These are phyloP conservation scores for Myxocyprinus asiaticus DNA, from an alignment of 2,113 vertebrate genomes.

Conservation along the genomic window DNA sequence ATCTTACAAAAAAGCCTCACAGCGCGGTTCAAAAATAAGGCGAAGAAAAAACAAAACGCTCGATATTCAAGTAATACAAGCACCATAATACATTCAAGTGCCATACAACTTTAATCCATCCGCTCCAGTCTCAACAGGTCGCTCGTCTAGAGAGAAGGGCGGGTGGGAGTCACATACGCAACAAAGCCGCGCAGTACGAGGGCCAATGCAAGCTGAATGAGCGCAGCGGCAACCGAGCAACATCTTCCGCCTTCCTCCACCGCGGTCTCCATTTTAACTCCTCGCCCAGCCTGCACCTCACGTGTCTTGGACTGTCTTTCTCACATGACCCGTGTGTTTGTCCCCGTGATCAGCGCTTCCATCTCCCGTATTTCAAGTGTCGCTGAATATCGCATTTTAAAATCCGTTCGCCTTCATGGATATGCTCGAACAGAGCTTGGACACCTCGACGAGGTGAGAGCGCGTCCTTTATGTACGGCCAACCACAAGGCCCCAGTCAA, in stretches of 20 bases:
- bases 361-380: conserved; percentile 72
- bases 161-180: background rate
- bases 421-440: conserved; percentile 90
- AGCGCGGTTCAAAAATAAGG: background rate
- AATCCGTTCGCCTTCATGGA: conserved; percentile 77
- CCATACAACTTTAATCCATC: no score
- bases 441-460: conserved; percentile 85
- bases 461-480: conserved; percentile 56
- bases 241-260: conserved; percentile 51
- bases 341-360: conserved; percentile 90
- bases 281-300: conserved; percentile 72
- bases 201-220: background rate
- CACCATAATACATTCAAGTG: no score
- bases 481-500: conserved; percentile 50
- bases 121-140: background rate
- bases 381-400: conserved; percentile 69
- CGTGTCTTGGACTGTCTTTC: conserved; percentile 82
- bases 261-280: conserved; percentile 75
- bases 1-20: conserved; percentile 48
- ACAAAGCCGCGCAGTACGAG: conserved; percentile 5
- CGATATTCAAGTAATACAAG: no score
- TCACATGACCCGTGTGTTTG: conserved; percentile 97
- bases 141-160: background rate
- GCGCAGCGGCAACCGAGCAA: conserved; percentile 36
- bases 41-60: no score